phyloP scores from a whole-genome alignment of 2,888 invertebrate species.

The Unio pictorum region DNA sequence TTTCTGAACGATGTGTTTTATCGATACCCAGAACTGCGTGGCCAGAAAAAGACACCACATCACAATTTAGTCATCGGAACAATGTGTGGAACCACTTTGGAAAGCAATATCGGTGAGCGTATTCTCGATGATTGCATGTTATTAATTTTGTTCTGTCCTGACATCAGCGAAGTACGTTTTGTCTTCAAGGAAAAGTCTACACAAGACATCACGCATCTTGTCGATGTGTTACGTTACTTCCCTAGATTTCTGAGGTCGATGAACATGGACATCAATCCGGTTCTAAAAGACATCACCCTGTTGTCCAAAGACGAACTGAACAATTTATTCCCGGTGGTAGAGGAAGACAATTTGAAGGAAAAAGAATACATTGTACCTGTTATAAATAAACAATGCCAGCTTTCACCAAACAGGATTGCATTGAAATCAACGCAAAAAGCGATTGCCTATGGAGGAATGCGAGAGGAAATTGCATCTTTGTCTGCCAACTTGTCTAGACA shows the following conservation, averaged over 20 bases:
- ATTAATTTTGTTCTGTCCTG: constrained; percentile 27
- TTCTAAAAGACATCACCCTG: constrained; percentile 30
- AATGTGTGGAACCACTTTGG: background rate
- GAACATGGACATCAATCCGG: background rate
- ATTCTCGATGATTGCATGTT: constrained; percentile 44
- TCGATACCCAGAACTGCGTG: constrained; percentile 40
- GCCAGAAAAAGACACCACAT: constrained; percentile 32
- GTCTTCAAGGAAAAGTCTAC: constrained; percentile 40
- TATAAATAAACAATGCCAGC: constrained; percentile 26
- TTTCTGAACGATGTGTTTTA: constrained; percentile 45
- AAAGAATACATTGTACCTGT: constrained; percentile 13
- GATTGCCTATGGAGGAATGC: constrained; percentile 32
- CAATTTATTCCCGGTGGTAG: constrained; percentile 18
- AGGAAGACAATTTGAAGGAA: background rate
- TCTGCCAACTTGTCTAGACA: constrained; percentile 7
- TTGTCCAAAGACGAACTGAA: constrained; percentile 36
- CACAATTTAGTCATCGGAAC: constrained; percentile 46
- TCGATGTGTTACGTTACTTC: constrained; percentile 43
- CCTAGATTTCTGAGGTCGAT: constrained; percentile 41
- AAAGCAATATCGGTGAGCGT: background rate
- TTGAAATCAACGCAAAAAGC: constrained; percentile 26
- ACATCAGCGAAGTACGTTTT: constrained; percentile 24
- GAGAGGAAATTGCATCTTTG: constrained; percentile 19
- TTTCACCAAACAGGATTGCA: constrained; percentile 33
- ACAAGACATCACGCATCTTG: constrained; percentile 37